Percentiles rank a stretch among this genome's conserved stretches.
phyloP scores from a whole-genome alignment of 2,888 invertebrate species.

The Caenorhabditis sp. region DNA sequence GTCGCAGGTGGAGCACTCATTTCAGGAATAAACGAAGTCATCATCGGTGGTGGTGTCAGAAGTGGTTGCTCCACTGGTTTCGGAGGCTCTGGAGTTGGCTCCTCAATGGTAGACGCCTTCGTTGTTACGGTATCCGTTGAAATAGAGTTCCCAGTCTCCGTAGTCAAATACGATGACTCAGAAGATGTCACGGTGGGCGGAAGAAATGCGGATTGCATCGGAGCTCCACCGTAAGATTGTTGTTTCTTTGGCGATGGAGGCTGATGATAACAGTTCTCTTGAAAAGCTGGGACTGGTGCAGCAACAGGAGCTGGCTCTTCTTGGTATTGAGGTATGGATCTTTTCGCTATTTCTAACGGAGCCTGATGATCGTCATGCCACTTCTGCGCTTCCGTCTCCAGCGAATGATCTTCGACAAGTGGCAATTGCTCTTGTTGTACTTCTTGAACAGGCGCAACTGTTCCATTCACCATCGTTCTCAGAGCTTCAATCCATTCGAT shows the following conservation, averaged over 20 bases:
- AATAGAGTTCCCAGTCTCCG: background rate
- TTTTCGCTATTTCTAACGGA: slow-evolving; percentile 66
- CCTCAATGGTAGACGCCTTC: slow-evolving; percentile 1
- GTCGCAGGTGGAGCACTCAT: background rate
- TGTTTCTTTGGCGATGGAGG: background rate
- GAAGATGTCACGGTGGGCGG: slow-evolving; percentile 6
- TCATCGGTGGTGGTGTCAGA: slow-evolving; percentile 7
- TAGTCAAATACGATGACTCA: slow-evolving; percentile 17
- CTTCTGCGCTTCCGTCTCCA: slow-evolving; percentile 67
- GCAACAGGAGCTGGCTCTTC: slow-evolving; percentile 7
- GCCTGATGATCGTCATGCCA: slow-evolving; percentile 73
- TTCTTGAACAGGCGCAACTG: slow-evolving; percentile 1
- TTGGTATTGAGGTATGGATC: slow-evolving; percentile 30
- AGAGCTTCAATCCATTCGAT: slow-evolving; percentile 71
- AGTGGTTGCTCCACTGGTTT: slow-evolving; percentile 10
- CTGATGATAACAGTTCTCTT: background rate
- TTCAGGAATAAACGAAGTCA: slow-evolving; percentile 8
- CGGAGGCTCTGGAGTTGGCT: slow-evolving; percentile 1
- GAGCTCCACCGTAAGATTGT: background rate
- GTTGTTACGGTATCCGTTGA: slow-evolving; percentile 15
- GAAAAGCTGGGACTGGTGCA: slow-evolving; percentile 10
- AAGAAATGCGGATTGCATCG: background rate
- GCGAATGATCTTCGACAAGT: slow-evolving; percentile 13
- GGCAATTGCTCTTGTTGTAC: slow-evolving; percentile 1
- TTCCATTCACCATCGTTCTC: slow-evolving; percentile 52